phyloP scores from a whole-genome alignment of 2,797 vertebrate species.

The Pseudocheirus occidentalis region DNA sequence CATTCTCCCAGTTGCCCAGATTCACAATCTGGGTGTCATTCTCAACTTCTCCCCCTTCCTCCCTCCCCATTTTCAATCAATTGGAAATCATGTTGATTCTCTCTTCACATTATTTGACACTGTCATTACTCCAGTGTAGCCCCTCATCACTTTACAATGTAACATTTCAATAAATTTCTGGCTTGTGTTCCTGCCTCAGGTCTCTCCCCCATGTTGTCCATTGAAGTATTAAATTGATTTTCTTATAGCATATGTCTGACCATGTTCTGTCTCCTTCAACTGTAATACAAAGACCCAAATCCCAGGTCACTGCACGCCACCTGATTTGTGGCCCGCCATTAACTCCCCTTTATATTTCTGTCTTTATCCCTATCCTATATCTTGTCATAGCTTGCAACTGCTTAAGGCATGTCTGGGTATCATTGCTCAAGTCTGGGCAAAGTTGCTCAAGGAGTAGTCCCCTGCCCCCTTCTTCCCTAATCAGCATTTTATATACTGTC shows the following conservation, averaged over 20 bases:
- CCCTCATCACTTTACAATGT: neutral
- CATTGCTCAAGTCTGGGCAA: too few relatives aligned
- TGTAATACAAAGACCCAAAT: too few relatives aligned
- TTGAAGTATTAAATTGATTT: neutral
- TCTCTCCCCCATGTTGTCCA: neutral
- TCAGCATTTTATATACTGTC: too few relatives aligned
- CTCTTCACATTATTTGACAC: neutral
- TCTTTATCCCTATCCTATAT: too few relatives aligned
- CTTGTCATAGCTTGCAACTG: too few relatives aligned
- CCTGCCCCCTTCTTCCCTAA: too few relatives aligned
- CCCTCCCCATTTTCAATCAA: neutral
- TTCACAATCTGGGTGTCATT: neutral
- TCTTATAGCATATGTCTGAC: neutral
- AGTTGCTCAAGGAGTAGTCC: too few relatives aligned
- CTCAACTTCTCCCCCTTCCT: neutral
- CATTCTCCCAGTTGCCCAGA: neutral
- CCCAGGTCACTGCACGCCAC: too few relatives aligned
- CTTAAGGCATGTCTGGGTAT: too few relatives aligned
- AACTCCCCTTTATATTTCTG: too few relatives aligned
- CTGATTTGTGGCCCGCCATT: too few relatives aligned
- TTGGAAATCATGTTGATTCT: neutral
- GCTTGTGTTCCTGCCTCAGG: neutral
- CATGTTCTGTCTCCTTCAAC: neutral
- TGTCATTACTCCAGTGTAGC: neutral
- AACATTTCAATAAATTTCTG: neutral